Percentiles rank a stretch among this genome's conserved stretches.
phyloP scores from a whole-genome alignment of 2,113 vertebrate species.

The Notiomystis cincta region DNA sequence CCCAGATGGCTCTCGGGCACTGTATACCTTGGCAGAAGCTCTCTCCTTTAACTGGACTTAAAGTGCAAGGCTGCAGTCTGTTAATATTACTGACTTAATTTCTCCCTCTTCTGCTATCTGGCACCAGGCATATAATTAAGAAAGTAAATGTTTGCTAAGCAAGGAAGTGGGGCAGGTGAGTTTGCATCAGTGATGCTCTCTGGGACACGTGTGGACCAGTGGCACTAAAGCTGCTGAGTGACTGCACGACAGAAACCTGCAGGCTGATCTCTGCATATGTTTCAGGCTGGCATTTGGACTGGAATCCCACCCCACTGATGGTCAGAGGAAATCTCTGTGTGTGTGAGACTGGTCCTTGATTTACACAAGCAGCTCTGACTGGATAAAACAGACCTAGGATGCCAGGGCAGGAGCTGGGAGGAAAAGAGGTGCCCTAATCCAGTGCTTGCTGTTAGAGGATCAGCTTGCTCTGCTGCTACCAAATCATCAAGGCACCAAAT shows the following conservation, averaged over 20 bases:
- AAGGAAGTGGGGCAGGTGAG: constrained; percentile 19
- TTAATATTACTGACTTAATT: constrained; percentile 66
- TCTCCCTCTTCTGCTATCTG: constrained; percentile 11
- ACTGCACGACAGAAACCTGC: not conserved
- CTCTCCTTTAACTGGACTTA: constrained; percentile 30
- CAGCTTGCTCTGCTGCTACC: not conserved
- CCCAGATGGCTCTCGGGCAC: not conserved
- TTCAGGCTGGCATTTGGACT: not conserved
- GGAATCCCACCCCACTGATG: not conserved
- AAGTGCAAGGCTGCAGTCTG: constrained; percentile 59
- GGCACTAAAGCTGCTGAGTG: not conserved
- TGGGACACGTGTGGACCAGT: rapidly evolving
- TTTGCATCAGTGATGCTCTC: constrained; percentile 32
- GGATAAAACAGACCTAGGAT: not conserved
- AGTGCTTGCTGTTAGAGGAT: not conserved
- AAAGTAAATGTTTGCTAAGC: constrained; percentile 54
- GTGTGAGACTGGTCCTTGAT: not conserved
- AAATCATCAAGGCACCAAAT: not conserved
- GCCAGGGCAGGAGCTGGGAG: not conserved
- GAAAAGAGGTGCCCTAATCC: not conserved
- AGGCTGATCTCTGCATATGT: not conserved
- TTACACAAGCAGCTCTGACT: not conserved
- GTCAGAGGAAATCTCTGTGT: not conserved
- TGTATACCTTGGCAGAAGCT: constrained; percentile 39
- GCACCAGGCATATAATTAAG: not conserved